phyloP scores from a whole-genome alignment of 2,113 vertebrate species.

The Eleginops maclovinus region DNA sequence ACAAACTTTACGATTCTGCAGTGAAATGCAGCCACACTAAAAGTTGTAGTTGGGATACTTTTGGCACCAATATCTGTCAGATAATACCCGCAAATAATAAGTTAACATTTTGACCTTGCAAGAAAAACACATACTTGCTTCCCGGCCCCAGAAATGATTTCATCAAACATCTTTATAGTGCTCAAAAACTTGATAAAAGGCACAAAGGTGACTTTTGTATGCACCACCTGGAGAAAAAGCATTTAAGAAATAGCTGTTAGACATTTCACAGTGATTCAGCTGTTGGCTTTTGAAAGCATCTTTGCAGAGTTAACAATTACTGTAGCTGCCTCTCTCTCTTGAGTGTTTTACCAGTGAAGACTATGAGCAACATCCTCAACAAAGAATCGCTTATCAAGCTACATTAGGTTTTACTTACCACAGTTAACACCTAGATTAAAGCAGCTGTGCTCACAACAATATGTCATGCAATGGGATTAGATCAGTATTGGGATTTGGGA shows the following conservation, averaged over 20 bases:
- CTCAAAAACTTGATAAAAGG: too few relatives aligned
- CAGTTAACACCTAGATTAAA: neutral
- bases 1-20: too few relatives aligned
- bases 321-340: conserved; percentile 27
- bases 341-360: conserved; percentile 4
- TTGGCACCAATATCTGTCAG: too few relatives aligned
- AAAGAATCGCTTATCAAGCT: neutral
- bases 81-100: too few relatives aligned
- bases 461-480: neutral
- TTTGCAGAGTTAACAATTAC: conserved; percentile 5
- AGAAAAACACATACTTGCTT: too few relatives aligned
- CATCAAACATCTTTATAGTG: neutral
- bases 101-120: neutral
- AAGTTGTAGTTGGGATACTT: too few relatives aligned
- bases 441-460: neutral
- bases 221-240: neutral
- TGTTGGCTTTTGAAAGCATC: conserved; percentile 10
- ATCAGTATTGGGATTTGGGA: too few relatives aligned
- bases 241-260: conserved; percentile 3
- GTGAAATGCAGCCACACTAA: too few relatives aligned
- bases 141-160: too few relatives aligned
- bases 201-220: too few relatives aligned
- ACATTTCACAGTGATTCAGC: conserved; percentile 18
- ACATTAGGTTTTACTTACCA: neutral
- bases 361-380: neutral